phyloP scores from a whole-genome alignment of 2,113 vertebrate species.

The Engraulis encrasicolus region DNA sequence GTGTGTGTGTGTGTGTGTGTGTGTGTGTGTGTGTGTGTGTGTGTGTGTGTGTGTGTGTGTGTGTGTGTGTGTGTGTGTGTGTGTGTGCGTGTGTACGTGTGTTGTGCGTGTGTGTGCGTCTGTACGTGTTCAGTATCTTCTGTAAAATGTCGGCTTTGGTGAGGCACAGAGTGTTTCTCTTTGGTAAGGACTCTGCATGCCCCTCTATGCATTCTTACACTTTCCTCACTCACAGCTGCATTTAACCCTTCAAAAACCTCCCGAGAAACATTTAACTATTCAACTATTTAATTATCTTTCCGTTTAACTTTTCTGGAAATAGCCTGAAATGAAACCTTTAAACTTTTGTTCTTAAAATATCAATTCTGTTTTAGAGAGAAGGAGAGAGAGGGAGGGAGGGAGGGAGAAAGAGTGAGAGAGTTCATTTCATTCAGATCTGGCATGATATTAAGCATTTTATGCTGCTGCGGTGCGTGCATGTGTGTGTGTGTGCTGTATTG shows the following conservation, averaged over 20 bases:
- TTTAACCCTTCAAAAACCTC: no score
- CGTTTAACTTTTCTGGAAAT: no score
- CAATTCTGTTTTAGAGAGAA: no score
- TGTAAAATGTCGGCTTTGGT: slow-evolving; percentile 94
- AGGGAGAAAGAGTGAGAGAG: no score
- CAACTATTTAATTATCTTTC: no score
- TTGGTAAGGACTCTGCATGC: slow-evolving; percentile 79
- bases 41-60: neutral
- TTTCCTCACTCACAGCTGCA: slow-evolving; percentile 4
- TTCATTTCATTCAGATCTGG: no score
- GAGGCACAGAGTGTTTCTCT: slow-evolving; percentile 92
- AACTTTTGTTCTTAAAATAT: no score
- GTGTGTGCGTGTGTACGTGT: slow-evolving; percentile 27
- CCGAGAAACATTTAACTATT: no score
- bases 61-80: neutral
- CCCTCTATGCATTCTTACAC: neutral
- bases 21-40: neutral
- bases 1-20: neutral
- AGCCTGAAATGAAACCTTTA: no score
- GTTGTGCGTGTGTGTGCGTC: slow-evolving; percentile 27
- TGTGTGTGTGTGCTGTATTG: neutral
- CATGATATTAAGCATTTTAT: no score
- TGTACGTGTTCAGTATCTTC: slow-evolving; percentile 82
- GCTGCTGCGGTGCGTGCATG: neutral
- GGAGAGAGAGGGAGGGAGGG: no score